Base-by-base conservation (phyloP, 1,140 invertebrate species). In the Microplitis demolitor region DNA sequence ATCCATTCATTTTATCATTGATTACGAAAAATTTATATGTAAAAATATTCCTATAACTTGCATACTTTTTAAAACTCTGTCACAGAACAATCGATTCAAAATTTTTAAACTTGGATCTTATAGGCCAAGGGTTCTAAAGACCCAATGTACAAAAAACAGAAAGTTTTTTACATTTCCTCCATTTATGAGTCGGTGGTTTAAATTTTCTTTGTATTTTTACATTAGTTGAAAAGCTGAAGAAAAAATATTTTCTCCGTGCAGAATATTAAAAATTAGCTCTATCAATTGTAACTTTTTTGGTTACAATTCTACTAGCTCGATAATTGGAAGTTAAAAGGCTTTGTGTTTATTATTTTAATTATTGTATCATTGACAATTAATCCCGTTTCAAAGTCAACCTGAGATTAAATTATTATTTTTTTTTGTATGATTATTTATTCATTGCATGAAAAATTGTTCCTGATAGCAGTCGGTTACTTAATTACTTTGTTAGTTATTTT, bases 391-490 rank as follows among this genome's bases (percentile, higher is more conserved):
- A 51, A 66, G 45, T 51, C 45, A 11, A 31, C 39, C 14, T 35
- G 4, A 53, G 6, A 31, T 14, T 6, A 51, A n/a, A 16, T n/a
- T 9, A 66, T 9, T 24, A 24, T 24, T 24, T 24, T 24, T n/a
- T 16, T 51, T n/a, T 63, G n/a, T 63, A 6, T 60, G 34, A 31
- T 71, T 72, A 14, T 53, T n/a, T 66, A 60, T 67, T 37, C 37
- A 67, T 80, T 71, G 74, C 72, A 79, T 77, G 78, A 84, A 82
- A 81, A 83, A 83, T 82, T 83, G 79, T 82, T 84, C 82, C 82
- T 76, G 78, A 79, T 72, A 76, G 79, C 76, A 80, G 78, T 79
- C 74, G 75, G 66, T 63, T 75, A 60, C 74, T 78, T 74, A 74
- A 45, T 45, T 45, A 45, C 11, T 45, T 76, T 75, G 69, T 80